Conservation (phyloP, 2,888 invertebrate genomes). For the Rotaria sp. region DNA sequence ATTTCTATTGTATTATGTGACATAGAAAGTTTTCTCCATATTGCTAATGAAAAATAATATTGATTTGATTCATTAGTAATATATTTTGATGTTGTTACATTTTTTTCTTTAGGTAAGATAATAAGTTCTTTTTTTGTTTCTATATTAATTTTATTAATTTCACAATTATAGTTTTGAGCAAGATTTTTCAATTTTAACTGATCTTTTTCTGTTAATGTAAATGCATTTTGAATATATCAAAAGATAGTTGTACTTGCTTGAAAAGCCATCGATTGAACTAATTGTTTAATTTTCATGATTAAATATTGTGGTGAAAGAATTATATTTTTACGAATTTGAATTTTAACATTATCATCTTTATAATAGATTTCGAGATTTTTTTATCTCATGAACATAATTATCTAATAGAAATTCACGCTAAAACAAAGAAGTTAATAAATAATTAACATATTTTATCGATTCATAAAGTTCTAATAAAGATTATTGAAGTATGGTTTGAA, state of each 20-base stretch:
- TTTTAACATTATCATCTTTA: background rate
- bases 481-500: too few species aligned
- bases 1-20: background rate
- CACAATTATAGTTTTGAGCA: background rate
- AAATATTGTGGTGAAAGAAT: background rate
- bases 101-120: background rate
- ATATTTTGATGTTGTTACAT: background rate
- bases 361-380: background rate
- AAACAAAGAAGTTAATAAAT: background rate
- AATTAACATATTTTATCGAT: background rate
- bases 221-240: background rate
- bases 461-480: too few species aligned
- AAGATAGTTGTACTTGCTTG: background rate
- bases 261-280: background rate
- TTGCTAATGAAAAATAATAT: background rate
- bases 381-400: background rate
- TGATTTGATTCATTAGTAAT: background rate
- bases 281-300: background rate
- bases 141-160: background rate
- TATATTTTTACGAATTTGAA: background rate
- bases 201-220: background rate
- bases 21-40: background rate
- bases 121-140: background rate
- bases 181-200: background rate
- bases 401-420: background rate